These are phyloP conservation scores for Azorinus chamasolen DNA, from an alignment of 2,888 invertebrate species.

Conservation along the genomic window DNA sequence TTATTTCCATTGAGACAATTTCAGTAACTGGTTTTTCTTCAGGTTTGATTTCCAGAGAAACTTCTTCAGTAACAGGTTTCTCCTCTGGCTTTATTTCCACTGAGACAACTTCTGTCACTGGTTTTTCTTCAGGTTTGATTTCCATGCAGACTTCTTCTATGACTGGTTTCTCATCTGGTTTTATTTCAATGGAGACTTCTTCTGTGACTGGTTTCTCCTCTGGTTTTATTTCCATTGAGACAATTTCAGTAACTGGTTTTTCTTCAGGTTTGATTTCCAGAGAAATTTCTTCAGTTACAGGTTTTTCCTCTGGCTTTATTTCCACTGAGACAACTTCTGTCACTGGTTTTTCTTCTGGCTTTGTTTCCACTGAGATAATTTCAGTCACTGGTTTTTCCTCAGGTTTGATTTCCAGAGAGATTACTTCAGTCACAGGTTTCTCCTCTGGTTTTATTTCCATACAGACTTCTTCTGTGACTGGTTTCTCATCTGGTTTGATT, in stretches of 20 bases:
- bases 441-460: conserved; percentile 25
- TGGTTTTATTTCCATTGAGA: conserved; percentile 14
- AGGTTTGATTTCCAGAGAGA: conserved; percentile 27
- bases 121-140: conserved; percentile 14
- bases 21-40: conserved; percentile 20
- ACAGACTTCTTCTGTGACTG: conserved; percentile 13
- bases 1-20: conserved; percentile 24
- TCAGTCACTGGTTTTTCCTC: conserved; percentile 10
- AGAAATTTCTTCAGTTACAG: conserved; percentile 2
- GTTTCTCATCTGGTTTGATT: conserved; percentile 6
- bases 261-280: conserved; percentile 9
- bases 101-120: conserved; percentile 5
- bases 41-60: conserved; percentile 11
- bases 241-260: conserved; percentile 2
- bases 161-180: conserved; percentile 15
- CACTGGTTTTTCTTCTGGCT: conserved; percentile 27
- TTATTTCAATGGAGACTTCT: conserved; percentile 22
- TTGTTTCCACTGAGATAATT: conserved; percentile 21
- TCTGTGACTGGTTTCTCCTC: conserved; percentile 24
- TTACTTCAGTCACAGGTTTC: conserved; percentile 27
- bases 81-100: conserved; percentile 15
- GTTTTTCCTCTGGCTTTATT: conserved; percentile 6
- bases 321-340: conserved; percentile 8
- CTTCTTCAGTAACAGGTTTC: conserved; percentile 19
- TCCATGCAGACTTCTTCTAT: conserved; percentile 4